Conservation (phyloP, 2,113 vertebrate genomes). For the Lamprotornis superbus region DNA sequence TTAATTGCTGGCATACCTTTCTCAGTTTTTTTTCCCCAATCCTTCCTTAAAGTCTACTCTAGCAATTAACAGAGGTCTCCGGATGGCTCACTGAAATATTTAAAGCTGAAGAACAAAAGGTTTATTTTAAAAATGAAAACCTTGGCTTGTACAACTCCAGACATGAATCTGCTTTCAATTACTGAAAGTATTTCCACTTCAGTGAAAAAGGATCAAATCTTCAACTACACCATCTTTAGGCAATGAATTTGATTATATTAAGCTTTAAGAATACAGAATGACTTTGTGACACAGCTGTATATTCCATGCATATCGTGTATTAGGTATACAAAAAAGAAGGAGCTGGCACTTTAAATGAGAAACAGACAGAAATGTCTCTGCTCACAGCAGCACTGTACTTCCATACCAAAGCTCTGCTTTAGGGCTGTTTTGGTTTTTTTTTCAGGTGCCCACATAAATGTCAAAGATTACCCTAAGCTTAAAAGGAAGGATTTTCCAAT, state of each 20-base stretch:
- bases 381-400: background rate
- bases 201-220: conserved; percentile 77
- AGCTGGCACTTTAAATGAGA: conserved; percentile 8
- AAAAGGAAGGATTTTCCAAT: background rate
- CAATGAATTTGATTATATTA: conserved; percentile 70
- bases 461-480: background rate
- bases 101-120: conserved; percentile 80
- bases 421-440: background rate
- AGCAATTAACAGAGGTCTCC: conserved; percentile 69
- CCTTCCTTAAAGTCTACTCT: conserved; percentile 58
- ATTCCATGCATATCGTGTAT: background rate
- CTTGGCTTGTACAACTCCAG: conserved; percentile 76
- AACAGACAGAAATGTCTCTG: background rate
- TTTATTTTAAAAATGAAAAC: conserved; percentile 79
- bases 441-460: background rate
- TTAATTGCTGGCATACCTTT: conserved; percentile 48
- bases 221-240: conserved; percentile 75
- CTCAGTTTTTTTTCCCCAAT: background rate
- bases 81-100: conserved; percentile 60
- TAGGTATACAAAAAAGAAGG: conserved; percentile 11
- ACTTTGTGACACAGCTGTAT: conserved; percentile 53
- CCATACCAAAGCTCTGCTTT: background rate
- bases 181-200: conserved; percentile 81
- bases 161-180: conserved; percentile 81
- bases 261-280: conserved; percentile 55